These are phyloP conservation scores for Oreochromis aureus DNA, from an alignment of 2,113 vertebrate species.

Conservation along the genomic window DNA sequence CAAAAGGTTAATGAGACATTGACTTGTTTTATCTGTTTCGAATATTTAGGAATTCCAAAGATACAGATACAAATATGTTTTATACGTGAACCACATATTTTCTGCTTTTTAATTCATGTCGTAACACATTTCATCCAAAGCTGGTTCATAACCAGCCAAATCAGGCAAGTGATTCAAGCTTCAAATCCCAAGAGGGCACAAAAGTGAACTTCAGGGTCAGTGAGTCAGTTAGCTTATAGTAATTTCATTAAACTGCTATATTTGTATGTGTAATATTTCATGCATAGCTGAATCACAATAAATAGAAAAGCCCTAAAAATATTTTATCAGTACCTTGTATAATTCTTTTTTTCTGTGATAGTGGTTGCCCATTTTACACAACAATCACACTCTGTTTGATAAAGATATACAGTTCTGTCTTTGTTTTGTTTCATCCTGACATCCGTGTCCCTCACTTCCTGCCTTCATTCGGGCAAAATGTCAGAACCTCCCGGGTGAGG, in stretches of 20 bases:
- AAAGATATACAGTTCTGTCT: background rate
- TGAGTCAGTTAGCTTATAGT: background rate
- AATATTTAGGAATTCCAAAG: background rate
- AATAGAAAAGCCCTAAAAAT: background rate
- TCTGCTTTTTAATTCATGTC: background rate
- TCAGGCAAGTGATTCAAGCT: background rate
- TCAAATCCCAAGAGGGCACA: background rate
- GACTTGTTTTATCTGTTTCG: background rate
- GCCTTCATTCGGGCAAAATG: conserved; percentile 10
- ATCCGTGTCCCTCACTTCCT: background rate
- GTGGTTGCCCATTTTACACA: background rate
- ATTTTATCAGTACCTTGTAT: background rate
- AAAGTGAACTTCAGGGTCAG: background rate
- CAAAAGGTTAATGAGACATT: background rate
- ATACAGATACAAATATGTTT: background rate
- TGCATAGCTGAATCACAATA: background rate
- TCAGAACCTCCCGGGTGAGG: conserved; percentile 25
- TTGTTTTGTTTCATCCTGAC: background rate
- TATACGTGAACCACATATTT: background rate
- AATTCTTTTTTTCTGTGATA: background rate
- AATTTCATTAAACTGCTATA: background rate
- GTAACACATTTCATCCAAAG: background rate
- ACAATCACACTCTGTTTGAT: background rate
- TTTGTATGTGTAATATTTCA: background rate
- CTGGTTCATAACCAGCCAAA: background rate